Evolutionary conservation across 2,888 invertebrate species (phyloP).

Genomic region (Sussaba pulchella): DNA sequence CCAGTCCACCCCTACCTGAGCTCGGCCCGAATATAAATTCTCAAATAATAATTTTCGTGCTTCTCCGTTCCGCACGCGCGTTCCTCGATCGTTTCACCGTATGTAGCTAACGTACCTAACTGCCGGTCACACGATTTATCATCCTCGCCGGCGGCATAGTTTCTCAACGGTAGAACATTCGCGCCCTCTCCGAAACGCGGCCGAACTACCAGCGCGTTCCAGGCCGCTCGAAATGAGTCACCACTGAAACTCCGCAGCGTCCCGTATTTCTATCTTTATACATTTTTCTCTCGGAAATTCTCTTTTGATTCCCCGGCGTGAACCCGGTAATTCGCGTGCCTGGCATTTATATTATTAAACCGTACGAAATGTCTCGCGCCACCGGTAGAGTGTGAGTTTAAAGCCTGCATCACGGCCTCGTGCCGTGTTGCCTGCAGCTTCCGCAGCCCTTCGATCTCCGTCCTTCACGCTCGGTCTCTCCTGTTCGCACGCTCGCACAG

Average conservation of each 20-base stretch:
- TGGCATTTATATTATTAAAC: conserved; percentile 82
- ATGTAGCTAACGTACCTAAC: conserved; percentile 82
- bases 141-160: conserved; percentile 69
- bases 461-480: conserved; percentile 15
- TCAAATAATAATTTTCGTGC: conserved; percentile 81
- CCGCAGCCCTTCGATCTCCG: conserved; percentile 23
- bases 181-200: conserved; percentile 66
- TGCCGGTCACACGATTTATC: conserved; percentile 80
- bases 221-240: conserved; percentile 43
- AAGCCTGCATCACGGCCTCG: conserved; percentile 49
- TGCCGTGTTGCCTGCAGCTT: conserved; percentile 41
- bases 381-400: conserved; percentile 57
- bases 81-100: conserved; percentile 73
- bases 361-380: conserved; percentile 77
- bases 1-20: background rate
- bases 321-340: conserved; percentile 79
- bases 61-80: conserved; percentile 57
- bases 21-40: conserved; percentile 77
- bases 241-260: no score
- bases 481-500: conserved; percentile 20
- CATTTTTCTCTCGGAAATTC: no score
- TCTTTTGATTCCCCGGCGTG: no score
- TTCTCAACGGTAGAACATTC: conserved; percentile 68
- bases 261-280: no score
- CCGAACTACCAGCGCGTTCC: conserved; percentile 38